Conservation (phyloP, 2,797 vertebrate species). For the Cercopithecus petaurista region DNA sequence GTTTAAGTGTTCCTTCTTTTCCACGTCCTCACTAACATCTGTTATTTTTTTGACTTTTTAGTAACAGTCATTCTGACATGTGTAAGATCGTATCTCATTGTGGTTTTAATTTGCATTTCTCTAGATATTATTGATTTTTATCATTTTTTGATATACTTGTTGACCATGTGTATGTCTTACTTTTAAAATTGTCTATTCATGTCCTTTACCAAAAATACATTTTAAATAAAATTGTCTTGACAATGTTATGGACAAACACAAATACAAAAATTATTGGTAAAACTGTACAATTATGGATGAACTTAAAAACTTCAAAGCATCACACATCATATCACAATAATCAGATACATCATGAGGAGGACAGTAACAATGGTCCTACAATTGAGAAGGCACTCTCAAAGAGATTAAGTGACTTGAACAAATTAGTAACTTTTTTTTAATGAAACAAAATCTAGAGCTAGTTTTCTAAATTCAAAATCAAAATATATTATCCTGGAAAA, state of each 20-base stretch:
- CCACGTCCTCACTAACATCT: neutral
- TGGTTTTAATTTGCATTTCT: neutral
- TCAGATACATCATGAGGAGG: no score
- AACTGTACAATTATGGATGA: neutral
- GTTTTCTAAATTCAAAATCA: neutral
- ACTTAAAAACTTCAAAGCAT: neutral
- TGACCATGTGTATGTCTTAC: neutral
- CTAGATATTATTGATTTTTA: neutral
- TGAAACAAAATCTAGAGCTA: neutral
- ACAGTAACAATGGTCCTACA: no score
- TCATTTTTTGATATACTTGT: neutral
- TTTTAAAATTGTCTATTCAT: neutral
- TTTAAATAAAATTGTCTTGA: neutral
- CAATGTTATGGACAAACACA: neutral
- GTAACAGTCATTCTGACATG: neutral
- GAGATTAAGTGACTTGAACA: neutral
- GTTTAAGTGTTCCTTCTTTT: neutral
- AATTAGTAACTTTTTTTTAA: neutral
- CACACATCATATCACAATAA: neutral
- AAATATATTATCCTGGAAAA: neutral
- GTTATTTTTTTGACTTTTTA: neutral
- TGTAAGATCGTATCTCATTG: neutral
- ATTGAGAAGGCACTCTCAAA: neutral
- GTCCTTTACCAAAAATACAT: neutral
- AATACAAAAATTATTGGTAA: neutral